Base-by-base conservation (phyloP, 2,113 vertebrate species). In the Nicator chloris region DNA sequence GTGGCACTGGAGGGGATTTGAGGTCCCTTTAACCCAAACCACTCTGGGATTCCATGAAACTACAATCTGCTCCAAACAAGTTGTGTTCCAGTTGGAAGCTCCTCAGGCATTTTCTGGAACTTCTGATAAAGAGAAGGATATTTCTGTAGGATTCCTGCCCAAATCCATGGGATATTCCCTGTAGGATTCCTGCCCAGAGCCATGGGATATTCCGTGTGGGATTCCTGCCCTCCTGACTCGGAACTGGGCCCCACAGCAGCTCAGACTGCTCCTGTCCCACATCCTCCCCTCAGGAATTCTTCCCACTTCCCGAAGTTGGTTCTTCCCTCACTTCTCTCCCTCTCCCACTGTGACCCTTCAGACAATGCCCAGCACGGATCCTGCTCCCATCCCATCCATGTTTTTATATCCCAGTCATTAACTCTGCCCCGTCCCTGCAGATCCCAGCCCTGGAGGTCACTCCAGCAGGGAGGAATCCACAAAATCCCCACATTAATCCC, bases 401-500 rank as follows among this genome's bases (percentile, higher is more conserved):
- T 33, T 86, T 90, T 79, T 22, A 13, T 1, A 31, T 27, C 59
- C 71, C 76, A 82, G 1, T 47, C 50, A 1, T 79, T 44, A 33
- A 18, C 56, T 20, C 71, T 6, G 37, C 30, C 37, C 31, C 10
- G 3, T 20, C 37, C 47, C 64, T 53, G 60, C 59, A 42, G 37
- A 37, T 63, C 59, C 63, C 53, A 69, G 37, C 61, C 31, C 42
- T 24, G 28, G 16, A 18, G n/a, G 23, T 49, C 23, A 2, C 18
- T 40, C 70, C 70, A 63, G 42, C 71, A 28, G 35, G 35, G 66
- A 51, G 1, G 0, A 59, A 28, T 28, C 82, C 65, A 9, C 30
- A 16, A 17, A 28, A 9, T 5, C 63, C 63, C 28, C 6, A 0
- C 27, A 6, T 9, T 6, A 3, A 44, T 5, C 27, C 51, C 59